Percentiles rank a stretch among this genome's conserved stretches.
Conservation (phyloP, 2,113 vertebrate genomes). For the Panthera leo region DNA sequence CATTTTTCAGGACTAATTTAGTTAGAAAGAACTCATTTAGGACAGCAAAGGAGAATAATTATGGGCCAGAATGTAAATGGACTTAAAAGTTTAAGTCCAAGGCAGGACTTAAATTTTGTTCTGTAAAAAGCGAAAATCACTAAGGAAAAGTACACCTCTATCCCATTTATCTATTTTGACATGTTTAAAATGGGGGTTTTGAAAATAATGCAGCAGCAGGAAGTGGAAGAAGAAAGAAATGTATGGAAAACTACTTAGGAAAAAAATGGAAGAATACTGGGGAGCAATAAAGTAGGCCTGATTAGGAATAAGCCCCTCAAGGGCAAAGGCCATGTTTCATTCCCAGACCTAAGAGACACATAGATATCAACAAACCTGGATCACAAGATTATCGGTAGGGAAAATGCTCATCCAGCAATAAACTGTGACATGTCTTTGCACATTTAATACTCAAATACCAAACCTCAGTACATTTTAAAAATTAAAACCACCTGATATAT, state of each 20-base stretch:
- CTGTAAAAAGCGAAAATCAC: background rate
- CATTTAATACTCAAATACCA: background rate
- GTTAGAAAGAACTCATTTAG: background rate
- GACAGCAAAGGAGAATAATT: background rate
- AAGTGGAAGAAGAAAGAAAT: background rate
- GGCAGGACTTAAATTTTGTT: background rate
- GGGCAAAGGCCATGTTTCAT: background rate
- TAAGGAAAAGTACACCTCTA: background rate
- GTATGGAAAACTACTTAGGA: background rate
- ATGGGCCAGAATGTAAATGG: background rate
- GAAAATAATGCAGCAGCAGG: background rate
- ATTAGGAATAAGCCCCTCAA: background rate
- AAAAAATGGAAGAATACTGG: background rate
- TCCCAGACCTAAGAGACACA: background rate
- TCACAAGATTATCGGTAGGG: background rate
- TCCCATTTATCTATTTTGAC: background rate
- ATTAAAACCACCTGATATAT: background rate
- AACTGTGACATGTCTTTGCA: background rate
- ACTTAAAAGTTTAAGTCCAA: background rate
- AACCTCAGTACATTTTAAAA: background rate
- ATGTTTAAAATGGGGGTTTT: background rate
- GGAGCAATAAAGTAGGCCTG: background rate
- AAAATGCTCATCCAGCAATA: background rate
- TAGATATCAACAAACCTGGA: background rate
- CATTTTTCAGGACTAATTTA: conserved; percentile 28